A percentile compares a stretch with the other conserved stretches of the same genome.
Conservation (phyloP, 1,140 invertebrate species). For the roundworm (Caenorhabditis elegans) region DNA sequence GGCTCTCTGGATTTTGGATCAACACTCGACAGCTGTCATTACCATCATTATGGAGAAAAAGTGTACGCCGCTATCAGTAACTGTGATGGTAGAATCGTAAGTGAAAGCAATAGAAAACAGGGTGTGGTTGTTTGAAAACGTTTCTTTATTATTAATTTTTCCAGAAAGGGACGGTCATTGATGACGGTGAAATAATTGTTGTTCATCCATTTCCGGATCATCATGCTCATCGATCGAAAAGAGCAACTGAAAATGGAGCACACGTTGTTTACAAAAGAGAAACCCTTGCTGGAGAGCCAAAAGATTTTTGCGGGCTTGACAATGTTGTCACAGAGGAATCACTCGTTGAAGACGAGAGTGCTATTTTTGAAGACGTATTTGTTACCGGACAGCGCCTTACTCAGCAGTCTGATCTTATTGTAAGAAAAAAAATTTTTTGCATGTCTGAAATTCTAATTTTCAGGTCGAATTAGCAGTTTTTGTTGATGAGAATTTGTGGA, state of each 20-base stretch:
- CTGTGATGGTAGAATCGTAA: constrained; percentile 59
- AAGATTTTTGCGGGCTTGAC: constrained; percentile 64
- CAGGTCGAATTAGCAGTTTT: constrained; percentile 65
- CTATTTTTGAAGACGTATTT: constrained; percentile 64
- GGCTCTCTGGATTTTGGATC: constrained; percentile 36
- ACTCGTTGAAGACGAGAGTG: constrained; percentile 62
- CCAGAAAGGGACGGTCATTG: constrained; percentile 64
- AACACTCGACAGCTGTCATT: constrained; percentile 16
- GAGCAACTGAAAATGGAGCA: constrained; percentile 51
- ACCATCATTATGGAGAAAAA: constrained; percentile 19
- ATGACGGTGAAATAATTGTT: constrained; percentile 54
- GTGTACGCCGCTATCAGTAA: constrained; percentile 58
- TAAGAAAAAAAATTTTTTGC: constrained; percentile 36
- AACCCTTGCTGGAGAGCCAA: constrained; percentile 27
- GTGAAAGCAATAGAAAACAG: neutral
- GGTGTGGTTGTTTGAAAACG: neutral
- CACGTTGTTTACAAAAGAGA: constrained; percentile 65
- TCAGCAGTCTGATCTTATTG: constrained; percentile 60
- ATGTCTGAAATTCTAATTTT: neutral
- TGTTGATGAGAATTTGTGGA: constrained; percentile 63
- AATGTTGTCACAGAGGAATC: constrained; percentile 62
- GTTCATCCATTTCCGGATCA: constrained; percentile 63
- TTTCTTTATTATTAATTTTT: constrained; percentile 38
- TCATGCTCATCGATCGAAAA: constrained; percentile 55
- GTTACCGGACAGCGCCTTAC: constrained; percentile 58